These are phyloP conservation scores for Halocynthia aurantium DNA, from an alignment of 23 tunicate species.

Conservation along the genomic window DNA sequence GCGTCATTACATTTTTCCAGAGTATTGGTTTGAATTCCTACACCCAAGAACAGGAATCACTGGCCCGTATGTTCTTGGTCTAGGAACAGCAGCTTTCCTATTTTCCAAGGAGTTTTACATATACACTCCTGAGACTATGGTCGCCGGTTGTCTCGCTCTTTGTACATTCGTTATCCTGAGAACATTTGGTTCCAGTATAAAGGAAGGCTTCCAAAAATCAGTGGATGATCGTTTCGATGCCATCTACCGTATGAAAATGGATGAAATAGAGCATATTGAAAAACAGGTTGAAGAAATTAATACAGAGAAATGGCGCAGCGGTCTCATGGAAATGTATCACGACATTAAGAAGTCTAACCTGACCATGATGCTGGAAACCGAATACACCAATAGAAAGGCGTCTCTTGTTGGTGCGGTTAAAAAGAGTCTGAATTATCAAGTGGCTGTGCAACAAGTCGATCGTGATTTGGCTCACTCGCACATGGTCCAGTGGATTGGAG, in stretches of 20 bases:
- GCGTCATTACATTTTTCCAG: constrained; percentile 71
- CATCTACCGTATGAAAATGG: constrained; percentile 47
- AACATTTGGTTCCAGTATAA: neutral
- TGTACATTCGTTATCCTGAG: constrained; percentile 6
- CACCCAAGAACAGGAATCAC: constrained; percentile 83
- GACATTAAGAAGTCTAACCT: constrained; percentile 79
- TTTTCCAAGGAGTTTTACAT: constrained; percentile 70
- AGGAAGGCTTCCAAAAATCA: neutral
- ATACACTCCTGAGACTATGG: constrained; percentile 36
- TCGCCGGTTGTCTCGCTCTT: neutral
- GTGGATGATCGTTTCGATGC: constrained; percentile 13
- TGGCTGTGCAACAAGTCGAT: constrained; percentile 82
- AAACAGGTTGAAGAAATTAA: constrained; percentile 61
- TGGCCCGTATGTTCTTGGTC: constrained; percentile 46
- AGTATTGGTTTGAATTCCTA: constrained; percentile 78
- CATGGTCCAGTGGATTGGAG: constrained; percentile 94
- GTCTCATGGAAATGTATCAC: constrained; percentile 55
- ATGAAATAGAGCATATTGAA: constrained; percentile 33
- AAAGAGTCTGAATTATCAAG: constrained; percentile 77
- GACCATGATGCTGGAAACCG: constrained; percentile 94
- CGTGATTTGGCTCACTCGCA: constrained; percentile 68
- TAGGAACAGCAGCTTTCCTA: constrained; percentile 41
- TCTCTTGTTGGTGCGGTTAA: constrained; percentile 68
- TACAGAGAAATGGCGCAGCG: constrained; percentile 81
- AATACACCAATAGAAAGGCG: constrained; percentile 61